Percentiles rank a stretch among this genome's conserved stretches.
These are phyloP conservation scores for Caiman crocodilus DNA, from an alignment of 2,797 vertebrate species.

Conservation along the genomic window DNA sequence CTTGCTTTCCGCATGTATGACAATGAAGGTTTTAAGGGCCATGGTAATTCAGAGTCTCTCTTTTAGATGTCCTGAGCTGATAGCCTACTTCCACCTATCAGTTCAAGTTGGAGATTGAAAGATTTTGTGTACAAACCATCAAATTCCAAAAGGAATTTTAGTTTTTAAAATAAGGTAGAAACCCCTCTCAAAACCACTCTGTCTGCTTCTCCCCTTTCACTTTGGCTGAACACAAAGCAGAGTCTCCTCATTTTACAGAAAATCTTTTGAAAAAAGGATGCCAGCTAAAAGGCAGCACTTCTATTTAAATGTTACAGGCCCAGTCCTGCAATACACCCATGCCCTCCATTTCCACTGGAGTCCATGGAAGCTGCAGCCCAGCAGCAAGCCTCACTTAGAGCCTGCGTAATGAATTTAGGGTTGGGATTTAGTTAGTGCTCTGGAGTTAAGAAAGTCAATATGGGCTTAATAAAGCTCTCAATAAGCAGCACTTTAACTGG, in stretches of 20 bases:
- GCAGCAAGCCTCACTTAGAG: not conserved
- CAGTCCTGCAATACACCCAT: not conserved
- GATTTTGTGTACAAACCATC: not conserved
- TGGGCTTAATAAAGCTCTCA: not conserved
- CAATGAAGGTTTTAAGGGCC: conserved; percentile 20
- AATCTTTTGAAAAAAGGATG: not conserved
- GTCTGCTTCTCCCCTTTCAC: not conserved
- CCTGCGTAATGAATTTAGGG: not conserved
- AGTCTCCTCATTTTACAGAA: not conserved
- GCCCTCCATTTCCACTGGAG: not conserved
- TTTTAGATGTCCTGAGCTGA: not conserved
- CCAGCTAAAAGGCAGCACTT: conserved; percentile 16
- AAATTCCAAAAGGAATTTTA: not conserved
- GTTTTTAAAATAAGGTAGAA: not conserved
- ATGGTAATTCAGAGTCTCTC: not conserved
- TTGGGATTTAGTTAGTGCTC: not conserved
- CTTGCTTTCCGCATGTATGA: conserved; percentile 10
- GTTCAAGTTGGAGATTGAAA: not conserved
- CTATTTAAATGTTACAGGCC: not conserved
- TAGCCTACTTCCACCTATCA: not conserved
- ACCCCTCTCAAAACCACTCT: accelerated
- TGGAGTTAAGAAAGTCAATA: not conserved
- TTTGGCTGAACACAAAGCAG: not conserved
- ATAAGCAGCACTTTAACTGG: not conserved
- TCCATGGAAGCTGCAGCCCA: not conserved